Evolutionary conservation across 2,888 invertebrate genomes (phyloP), one percentile per base, ranked within the genome.

Genomic region (Drosophila suboccidentalis): DNA sequence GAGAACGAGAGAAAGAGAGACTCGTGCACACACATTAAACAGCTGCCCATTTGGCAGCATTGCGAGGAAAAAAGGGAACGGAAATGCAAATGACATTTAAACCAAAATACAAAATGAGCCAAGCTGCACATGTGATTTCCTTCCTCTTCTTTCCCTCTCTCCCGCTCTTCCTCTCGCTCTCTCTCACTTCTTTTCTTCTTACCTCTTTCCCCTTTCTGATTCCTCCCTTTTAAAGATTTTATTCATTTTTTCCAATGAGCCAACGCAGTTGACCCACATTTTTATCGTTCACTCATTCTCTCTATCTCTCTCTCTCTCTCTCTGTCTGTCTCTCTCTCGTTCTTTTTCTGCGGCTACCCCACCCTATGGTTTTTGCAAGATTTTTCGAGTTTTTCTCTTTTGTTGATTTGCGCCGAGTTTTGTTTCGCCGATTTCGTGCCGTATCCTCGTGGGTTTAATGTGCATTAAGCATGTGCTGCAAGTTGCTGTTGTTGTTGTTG

Each of bases 51-150:
- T 82, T 82, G 46, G 55, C 51, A 68, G 68, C 43, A 68, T 65
- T 61, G 60, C 51, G 57, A 13, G 26, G 49, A 43, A 32, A 17
- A 38, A 17, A 51, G 26, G 50, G 26, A 41, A 58, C 17, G 4
- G 44, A 75, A 87, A 85, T 85, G 84, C 80, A 85, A 89, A 85
- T 87, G 87, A 72, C 82, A 73, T 87, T 89, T 75, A 83, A 87
- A 65, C 73, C 59, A 55, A 79, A 76, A 79, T 61, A 61, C 46
- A 60, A 71, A 66, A 26, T 57, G 66, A 65, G 59, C 41, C 58
- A 63, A 72, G 57, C 63, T 64, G 75, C 75, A 76, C 55, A 78
- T 76, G 80, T 74, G 79, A 53, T 57, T 67, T 59, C 29, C 19
- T 29, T 11, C 19, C 26, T 38, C 9, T 46, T 4, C 17, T 15